phyloP scores from a whole-genome alignment of 2,888 invertebrate species.

The Chymomyza caudatula region DNA sequence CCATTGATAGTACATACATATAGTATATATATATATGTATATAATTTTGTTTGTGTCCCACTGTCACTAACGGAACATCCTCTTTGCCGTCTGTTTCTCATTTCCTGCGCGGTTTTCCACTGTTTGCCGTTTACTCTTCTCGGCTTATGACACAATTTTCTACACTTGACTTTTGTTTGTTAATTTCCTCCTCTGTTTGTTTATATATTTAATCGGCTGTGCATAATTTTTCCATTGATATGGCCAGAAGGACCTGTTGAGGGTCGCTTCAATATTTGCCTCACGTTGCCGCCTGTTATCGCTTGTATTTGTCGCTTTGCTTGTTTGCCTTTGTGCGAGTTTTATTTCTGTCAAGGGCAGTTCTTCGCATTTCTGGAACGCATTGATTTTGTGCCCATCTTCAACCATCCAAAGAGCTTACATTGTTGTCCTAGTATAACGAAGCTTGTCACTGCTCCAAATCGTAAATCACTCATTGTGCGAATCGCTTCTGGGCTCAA shows the following conservation, averaged over 20 bases:
- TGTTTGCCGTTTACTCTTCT: conserved; percentile 19
- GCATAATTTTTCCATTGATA: conserved; percentile 43
- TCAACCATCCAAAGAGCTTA: neutral
- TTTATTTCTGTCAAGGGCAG: neutral
- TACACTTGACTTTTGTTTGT: conserved; percentile 7
- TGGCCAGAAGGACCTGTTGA: conserved; percentile 19
- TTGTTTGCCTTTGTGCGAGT: neutral
- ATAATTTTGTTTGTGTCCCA: neutral
- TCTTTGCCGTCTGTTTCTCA: conserved; percentile 8
- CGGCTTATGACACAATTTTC: conserved; percentile 11
- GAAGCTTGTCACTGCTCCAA: neutral
- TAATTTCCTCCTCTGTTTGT: conserved; percentile 24
- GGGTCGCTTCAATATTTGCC: conserved; percentile 5
- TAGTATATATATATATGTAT: neutral
- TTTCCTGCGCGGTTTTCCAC: neutral
- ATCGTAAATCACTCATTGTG: neutral
- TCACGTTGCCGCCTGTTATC: conserved; percentile 4
- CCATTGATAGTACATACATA: conserved; percentile 27
- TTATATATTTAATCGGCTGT: conserved; percentile 60
- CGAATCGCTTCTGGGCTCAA: too few species aligned
- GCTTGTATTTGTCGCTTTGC: neutral
- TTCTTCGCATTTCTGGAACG: neutral
- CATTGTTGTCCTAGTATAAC: neutral
- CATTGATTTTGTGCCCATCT: neutral
- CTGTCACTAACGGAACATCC: conserved; percentile 1